Evolutionary conservation across 2,113 vertebrate species (phyloP), one percentile per base, ranked within the genome.

Genomic region (Candoia aspera): DNA sequence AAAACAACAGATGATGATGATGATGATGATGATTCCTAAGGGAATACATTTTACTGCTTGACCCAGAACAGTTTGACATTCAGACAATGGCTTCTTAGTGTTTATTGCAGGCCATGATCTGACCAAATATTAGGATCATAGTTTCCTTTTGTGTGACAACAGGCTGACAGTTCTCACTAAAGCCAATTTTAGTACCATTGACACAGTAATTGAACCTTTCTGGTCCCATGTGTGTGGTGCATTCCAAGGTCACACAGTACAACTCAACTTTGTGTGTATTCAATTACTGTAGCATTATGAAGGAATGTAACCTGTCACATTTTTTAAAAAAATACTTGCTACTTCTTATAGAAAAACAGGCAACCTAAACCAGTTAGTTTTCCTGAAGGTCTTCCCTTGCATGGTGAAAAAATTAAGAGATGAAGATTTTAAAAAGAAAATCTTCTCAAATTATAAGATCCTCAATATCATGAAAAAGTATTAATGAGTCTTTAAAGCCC

Each of bases 161-260:
- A 90, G 94, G 88, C 97, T 97, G 97, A 96, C 95, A 96, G 96
- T 91, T 97, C 97, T 98, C 96, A 96, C 94, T 58, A 92, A 97
- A 97, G 97, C 95, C 55, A 91, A 92, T 93, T 92, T 97, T 96
- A 97, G 97, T 95, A 96, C 96, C 95, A 94, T 96, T 98, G 97
- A 98, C 97, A 97, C 92, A 94, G 98, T 98, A 97, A 98, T 98
- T 98, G 96, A 96, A 95, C 95, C 96, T 98, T 97, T 97, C 94
- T 97, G 93, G 92, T 98, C 98, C 97, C 97, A 98, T 98, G 97
- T 97, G 98, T 98, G 97, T 97, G 97, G 96, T 97, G 97, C 96
- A 97, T 97, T 97, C 96, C 96, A 2, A 94, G 97, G 97, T 98
- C 97, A 95, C 93, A 91, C 94, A 0, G 93, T 95, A 97, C 96